A percentile compares a stretch with the other conserved stretches of the same genome.
Conservation (phyloP, 2,888 invertebrate genomes). For the Sminthurinus aureus region DNA sequence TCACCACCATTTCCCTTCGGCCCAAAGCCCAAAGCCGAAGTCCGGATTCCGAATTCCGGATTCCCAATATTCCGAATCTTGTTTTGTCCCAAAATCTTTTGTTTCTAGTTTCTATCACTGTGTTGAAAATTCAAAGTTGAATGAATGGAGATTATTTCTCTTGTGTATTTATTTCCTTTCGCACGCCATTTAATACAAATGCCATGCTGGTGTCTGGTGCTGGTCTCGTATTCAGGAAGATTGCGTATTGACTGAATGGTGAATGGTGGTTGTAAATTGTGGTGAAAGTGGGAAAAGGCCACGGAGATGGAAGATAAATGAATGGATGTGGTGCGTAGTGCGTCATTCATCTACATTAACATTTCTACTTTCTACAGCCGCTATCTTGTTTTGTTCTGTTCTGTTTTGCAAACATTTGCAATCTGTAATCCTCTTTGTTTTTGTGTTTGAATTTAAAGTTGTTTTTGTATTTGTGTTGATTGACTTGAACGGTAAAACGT, state of each 20-base stretch:
- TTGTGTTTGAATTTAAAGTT: neutral
- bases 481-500: conserved; percentile 17
- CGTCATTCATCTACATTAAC: neutral
- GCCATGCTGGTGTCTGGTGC: too few relatives aligned
- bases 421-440: conserved; percentile 30
- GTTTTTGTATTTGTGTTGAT: neutral
- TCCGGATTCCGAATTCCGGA: neutral
- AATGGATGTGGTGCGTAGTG: neutral
- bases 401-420: neutral
- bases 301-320: neutral
- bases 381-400: conserved; percentile 16
- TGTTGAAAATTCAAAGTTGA: neutral
- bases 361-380: neutral
- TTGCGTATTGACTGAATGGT: too few relatives aligned
- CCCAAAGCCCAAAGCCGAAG: neutral
- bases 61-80: too few relatives aligned
- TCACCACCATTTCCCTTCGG: neutral
- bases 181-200: too few relatives aligned
- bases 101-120: neutral
- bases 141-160: neutral
- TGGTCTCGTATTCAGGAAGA: too few relatives aligned
- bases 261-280: too few relatives aligned
- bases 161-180: too few relatives aligned
- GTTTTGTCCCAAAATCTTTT: too few relatives aligned
- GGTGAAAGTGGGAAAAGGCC: neutral